A percentile compares a stretch with the other conserved stretches of the same genome.
Evolutionary conservation across 2,113 vertebrate genomes (phyloP).

Genomic region (Pontoporia blainvillei): DNA sequence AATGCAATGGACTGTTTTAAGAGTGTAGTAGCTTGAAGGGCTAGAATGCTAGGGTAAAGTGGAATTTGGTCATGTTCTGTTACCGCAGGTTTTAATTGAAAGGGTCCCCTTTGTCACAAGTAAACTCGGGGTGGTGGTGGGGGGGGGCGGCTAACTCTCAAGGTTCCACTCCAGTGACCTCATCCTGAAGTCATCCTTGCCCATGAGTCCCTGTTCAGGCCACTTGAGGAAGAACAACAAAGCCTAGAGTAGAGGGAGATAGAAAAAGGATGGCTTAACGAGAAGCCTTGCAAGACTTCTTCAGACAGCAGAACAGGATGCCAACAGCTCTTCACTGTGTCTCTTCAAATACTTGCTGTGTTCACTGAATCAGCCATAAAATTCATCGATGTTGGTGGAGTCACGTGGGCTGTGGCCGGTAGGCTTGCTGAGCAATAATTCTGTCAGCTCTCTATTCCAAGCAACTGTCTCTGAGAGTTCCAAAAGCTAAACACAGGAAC

Average conservation of each 20-base stretch:
- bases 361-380: conserved; percentile 44
- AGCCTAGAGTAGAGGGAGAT: not conserved
- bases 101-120: not conserved
- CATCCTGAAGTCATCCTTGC: not conserved
- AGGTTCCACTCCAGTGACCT: not conserved
- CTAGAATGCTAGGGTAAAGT: not conserved
- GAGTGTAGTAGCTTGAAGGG: not conserved
- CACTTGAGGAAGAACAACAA: conserved; percentile 14
- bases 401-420: conserved; percentile 36
- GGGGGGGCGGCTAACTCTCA: not conserved
- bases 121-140: too few relatives aligned
- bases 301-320: not conserved
- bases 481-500: conserved; percentile 74
- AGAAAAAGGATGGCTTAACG: not conserved
- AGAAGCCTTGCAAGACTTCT: conserved; percentile 13
- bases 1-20: not conserved
- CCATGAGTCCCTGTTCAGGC: not conserved
- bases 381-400: conserved; percentile 11
- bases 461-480: conserved; percentile 53
- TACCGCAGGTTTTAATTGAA: not conserved
- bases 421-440: conserved; percentile 56
- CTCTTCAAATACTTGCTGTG: conserved; percentile 54
- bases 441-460: conserved; percentile 47
- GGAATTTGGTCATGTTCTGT: conserved; percentile 1
- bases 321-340: conserved; percentile 20